These are phyloP conservation scores for Gallinago media DNA, from an alignment of 2,113 vertebrate species.

Conservation along the genomic window DNA sequence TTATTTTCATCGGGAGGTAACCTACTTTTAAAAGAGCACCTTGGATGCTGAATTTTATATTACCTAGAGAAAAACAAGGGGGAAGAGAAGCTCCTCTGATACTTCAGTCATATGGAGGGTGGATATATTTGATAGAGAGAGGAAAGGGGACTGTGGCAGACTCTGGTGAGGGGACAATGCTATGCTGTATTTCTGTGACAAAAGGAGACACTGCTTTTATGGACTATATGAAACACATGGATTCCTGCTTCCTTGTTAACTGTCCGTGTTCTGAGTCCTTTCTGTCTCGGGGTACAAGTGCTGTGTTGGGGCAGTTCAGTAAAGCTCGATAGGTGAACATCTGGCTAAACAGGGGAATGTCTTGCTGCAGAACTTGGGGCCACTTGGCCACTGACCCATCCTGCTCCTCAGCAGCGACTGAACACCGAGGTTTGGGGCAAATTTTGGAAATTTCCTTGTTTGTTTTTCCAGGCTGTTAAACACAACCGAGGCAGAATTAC, in stretches of 20 bases:
- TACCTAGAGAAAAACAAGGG: neutral
- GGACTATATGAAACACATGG: rapidly evolving
- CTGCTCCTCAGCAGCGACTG: neutral
- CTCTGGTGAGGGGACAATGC: neutral
- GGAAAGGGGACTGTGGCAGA: neutral
- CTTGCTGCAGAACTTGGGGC: neutral
- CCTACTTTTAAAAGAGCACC: constrained; percentile 60
- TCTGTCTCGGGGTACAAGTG: neutral
- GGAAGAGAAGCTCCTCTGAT: neutral
- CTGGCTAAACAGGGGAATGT: neutral
- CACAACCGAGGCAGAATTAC: neutral
- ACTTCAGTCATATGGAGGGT: neutral
- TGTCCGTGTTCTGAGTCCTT: neutral
- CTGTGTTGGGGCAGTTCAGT: neutral
- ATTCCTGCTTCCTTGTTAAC: neutral
- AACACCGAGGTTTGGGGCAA: neutral
- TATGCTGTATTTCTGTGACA: neutral
- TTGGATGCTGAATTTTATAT: constrained; percentile 44
- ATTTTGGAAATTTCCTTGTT: neutral
- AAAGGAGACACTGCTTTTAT: neutral
- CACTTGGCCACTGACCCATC: neutral
- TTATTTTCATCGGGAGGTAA: constrained; percentile 34
- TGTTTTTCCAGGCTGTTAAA: neutral
- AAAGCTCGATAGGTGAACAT: neutral
- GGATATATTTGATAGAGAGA: neutral